phyloP scores from a whole-genome alignment of 2,888 invertebrate species.

The Sminthurinus aureus region DNA sequence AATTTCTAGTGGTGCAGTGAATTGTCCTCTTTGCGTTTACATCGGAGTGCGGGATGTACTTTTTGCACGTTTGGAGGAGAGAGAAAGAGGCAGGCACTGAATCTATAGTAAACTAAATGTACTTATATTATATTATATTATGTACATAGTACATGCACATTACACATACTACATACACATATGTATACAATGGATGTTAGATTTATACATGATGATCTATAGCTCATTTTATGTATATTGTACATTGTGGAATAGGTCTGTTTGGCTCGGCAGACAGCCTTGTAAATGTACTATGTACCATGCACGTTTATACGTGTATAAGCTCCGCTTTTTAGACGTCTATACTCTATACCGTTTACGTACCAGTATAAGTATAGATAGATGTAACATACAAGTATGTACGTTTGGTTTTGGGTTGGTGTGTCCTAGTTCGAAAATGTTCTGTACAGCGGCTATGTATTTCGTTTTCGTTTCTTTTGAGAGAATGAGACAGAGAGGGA shows the following conservation, averaged over 20 bases:
- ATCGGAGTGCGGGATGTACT: conserved; percentile 37
- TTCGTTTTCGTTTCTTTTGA: background rate
- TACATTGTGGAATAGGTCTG: too few species aligned
- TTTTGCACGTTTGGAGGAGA: conserved; percentile 25
- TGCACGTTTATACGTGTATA: too few species aligned
- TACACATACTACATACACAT: too few species aligned
- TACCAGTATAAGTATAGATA: background rate
- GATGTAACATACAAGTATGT: background rate
- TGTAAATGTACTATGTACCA: too few species aligned
- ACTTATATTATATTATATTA: background rate
- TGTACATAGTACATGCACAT: too few species aligned
- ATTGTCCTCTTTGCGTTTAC: conserved; percentile 24
- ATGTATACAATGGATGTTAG: too few species aligned
- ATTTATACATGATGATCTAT: too few species aligned
- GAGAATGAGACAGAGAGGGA: background rate
- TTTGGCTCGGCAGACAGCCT: too few species aligned
- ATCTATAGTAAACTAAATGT: background rate
- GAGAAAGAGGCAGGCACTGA: background rate
- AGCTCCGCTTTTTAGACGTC: too few species aligned
- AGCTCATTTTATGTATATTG: too few species aligned
- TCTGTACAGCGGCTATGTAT: conserved; percentile 16
- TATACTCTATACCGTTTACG: background rate
- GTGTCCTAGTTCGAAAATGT: conserved; percentile 24
- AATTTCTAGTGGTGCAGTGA: conserved; percentile 17
- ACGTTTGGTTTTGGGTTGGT: conserved; percentile 7